These are phyloP conservation scores for Acanthornis magna DNA, from an alignment of 2,797 vertebrate genomes.

Conservation along the genomic window DNA sequence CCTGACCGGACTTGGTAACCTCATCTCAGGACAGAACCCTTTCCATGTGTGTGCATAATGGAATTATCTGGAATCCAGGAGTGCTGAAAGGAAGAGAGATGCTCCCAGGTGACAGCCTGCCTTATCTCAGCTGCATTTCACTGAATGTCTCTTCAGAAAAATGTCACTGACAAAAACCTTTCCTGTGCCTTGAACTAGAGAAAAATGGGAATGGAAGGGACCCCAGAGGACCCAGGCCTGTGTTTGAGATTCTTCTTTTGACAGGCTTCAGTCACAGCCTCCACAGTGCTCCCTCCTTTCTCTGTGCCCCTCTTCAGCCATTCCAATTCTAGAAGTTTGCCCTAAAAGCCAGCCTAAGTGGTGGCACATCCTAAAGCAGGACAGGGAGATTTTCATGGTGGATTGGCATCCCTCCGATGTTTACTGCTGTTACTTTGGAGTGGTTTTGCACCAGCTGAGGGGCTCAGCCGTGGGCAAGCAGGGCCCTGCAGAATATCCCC, in stretches of 20 bases:
- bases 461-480: fast-evolving
- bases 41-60: neutral
- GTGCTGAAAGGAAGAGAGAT: neutral
- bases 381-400: neutral
- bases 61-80: neutral
- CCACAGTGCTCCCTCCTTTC: neutral
- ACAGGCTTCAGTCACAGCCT: neutral
- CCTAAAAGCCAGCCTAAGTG: neutral
- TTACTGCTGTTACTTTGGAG: fast-evolving
- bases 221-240: neutral
- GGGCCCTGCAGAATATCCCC: neutral
- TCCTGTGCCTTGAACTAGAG: neutral
- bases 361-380: neutral
- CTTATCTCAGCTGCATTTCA: neutral
- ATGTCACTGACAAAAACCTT: neutral
- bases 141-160: neutral
- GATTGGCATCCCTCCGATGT: neutral
- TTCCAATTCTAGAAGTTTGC: neutral
- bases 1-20: neutral
- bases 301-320: neutral
- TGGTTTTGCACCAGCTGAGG: neutral
- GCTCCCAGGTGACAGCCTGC: neutral
- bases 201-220: neutral
- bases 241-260: neutral
- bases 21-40: neutral